These are phyloP conservation scores for Gallinago nigripennis DNA, from an alignment of 2,797 vertebrate species.

Conservation along the genomic window DNA sequence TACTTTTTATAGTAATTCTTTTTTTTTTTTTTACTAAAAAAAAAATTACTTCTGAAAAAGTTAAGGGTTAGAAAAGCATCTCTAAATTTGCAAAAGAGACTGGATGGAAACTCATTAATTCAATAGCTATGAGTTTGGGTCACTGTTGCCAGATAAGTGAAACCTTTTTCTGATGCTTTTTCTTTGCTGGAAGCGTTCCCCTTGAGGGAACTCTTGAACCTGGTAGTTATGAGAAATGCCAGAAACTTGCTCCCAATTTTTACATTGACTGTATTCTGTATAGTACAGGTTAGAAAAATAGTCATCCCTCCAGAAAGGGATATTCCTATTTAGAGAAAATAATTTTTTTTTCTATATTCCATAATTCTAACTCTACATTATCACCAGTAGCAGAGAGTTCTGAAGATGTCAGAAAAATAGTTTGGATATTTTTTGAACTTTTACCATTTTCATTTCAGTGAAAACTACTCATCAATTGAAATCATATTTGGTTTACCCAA, in stretches of 20 bases:
- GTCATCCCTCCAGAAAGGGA: neutral
- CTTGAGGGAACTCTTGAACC: neutral
- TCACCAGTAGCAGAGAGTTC: neutral
- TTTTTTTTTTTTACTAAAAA: neutral
- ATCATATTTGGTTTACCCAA: neutral
- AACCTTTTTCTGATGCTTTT: neutral
- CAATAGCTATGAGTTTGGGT: neutral
- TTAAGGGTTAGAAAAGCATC: fast-evolving
- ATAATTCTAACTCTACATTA: neutral
- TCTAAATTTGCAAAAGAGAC: neutral
- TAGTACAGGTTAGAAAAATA: neutral
- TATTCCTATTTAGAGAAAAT: neutral
- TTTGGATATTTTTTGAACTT: neutral
- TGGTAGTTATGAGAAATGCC: neutral
- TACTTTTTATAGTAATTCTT: neutral
- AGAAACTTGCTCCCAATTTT: neutral
- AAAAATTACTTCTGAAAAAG: neutral
- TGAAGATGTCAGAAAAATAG: neutral
- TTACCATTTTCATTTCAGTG: neutral
- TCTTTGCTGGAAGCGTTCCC: neutral
- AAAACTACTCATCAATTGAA: neutral
- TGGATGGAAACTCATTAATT: neutral
- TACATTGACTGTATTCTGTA: neutral
- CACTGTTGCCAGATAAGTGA: neutral
- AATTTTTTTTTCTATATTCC: neutral